Conservation (phyloP, 2,797 vertebrate genomes). For the Epinephelus malabaricus region DNA sequence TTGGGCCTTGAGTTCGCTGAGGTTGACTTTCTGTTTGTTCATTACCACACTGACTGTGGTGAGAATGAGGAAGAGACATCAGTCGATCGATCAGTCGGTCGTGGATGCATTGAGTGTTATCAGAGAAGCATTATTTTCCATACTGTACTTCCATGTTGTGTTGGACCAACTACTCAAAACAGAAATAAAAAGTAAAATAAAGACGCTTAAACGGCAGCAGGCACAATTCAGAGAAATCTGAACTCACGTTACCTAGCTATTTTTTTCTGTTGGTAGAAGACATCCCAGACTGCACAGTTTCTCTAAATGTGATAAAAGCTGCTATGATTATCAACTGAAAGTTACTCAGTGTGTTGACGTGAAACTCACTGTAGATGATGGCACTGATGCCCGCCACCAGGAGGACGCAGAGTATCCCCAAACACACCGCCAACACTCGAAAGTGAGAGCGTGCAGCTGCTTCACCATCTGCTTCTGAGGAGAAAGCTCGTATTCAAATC, state of each 20-base stretch:
- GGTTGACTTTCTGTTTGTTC: background rate
- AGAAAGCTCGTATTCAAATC: conserved; percentile 8
- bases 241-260: too few relatives aligned
- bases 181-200: background rate
- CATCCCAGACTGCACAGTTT: background rate
- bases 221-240: too few relatives aligned
- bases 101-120: background rate
- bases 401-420: conserved; percentile 24
- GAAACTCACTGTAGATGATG: conserved; percentile 56
- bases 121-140: background rate
- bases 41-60: background rate
- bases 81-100: background rate
- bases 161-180: too few relatives aligned
- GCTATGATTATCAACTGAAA: background rate
- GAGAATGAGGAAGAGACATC: background rate
- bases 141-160: too few relatives aligned
- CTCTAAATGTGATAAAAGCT: background rate
- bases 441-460: background rate
- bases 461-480: conserved; percentile 13
- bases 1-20: background rate
- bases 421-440: background rate
- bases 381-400: background rate
- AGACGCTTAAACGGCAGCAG: background rate
- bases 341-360: too few relatives aligned
- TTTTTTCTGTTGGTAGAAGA: too few relatives aligned